These are phyloP conservation scores for Manacus vitellinus DNA, from an alignment of 2,113 vertebrate genomes.

Conservation along the genomic window DNA sequence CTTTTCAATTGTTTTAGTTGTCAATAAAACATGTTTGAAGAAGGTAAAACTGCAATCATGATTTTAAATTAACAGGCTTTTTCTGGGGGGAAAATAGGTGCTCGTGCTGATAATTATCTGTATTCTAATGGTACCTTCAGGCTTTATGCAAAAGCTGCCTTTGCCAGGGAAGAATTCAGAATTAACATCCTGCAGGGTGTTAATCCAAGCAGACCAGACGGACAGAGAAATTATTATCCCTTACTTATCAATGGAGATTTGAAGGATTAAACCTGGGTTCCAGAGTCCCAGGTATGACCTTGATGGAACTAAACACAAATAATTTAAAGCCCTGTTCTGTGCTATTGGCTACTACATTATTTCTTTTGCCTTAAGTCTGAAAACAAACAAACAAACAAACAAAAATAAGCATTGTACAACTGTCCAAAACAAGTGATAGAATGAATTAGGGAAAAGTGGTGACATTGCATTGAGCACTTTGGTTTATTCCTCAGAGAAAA, in stretches of 20 bases:
- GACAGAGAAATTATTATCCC: slow-evolving; percentile 21
- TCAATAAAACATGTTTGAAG: background rate
- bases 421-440: background rate
- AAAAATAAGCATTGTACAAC: background rate
- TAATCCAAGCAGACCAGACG: slow-evolving; percentile 3
- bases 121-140: background rate
- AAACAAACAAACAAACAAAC: background rate
- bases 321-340: background rate
- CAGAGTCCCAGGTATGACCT: background rate
- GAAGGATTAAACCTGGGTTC: background rate
- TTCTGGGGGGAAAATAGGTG: background rate
- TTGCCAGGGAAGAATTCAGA: background rate
- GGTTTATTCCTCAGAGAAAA: background rate
- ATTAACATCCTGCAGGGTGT: background rate
- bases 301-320: background rate
- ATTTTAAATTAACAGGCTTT: background rate
- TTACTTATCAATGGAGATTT: background rate
- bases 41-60: background rate
- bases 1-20: background rate
- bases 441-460: background rate
- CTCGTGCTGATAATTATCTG: background rate
- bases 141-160: background rate
- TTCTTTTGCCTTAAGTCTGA: background rate
- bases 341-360: background rate
- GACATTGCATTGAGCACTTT: background rate